These are phyloP conservation scores for Balanococcus diminutus DNA, from an alignment of 2,888 invertebrate genomes.

Conservation along the genomic window DNA sequence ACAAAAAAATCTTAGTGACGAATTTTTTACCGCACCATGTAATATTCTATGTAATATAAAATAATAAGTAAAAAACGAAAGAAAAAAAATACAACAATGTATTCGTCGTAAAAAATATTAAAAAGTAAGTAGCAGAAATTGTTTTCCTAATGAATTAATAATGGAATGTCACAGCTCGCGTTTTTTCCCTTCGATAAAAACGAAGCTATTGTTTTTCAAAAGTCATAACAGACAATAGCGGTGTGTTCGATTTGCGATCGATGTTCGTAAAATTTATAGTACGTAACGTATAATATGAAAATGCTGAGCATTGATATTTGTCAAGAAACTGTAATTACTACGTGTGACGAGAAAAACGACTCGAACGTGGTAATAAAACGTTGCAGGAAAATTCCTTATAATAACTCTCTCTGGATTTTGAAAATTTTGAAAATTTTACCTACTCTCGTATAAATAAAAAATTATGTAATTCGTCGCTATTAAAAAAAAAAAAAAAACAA, in stretches of 20 bases:
- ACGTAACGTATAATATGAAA: background rate
- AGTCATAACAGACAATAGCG: background rate
- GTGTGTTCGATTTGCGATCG: background rate
- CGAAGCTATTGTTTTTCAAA: background rate
- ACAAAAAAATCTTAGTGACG: background rate
- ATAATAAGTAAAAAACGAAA: slow-evolving; percentile 12
- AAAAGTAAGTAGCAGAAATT: slow-evolving; percentile 9
- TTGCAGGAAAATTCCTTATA: background rate
- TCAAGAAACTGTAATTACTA: slow-evolving; percentile 12
- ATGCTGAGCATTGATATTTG: background rate
- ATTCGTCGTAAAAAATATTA: background rate
- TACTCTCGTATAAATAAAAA: too few species aligned
- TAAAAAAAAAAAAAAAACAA: too few species aligned
- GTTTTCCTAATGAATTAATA: background rate
- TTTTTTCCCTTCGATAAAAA: background rate
- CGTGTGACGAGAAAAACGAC: too few species aligned
- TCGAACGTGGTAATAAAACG: too few species aligned
- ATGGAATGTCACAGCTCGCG: background rate
- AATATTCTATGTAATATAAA: background rate
- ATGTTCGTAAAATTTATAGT: background rate
- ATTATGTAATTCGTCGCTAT: too few species aligned
- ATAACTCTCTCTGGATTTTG: background rate
- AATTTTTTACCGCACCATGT: background rate
- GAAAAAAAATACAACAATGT: background rate
- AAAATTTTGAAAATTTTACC: too few species aligned